Evolutionary conservation across 2,888 invertebrate species (phyloP), one percentile per base, ranked within the genome.

Genomic region (Pimpla rufipes): DNA sequence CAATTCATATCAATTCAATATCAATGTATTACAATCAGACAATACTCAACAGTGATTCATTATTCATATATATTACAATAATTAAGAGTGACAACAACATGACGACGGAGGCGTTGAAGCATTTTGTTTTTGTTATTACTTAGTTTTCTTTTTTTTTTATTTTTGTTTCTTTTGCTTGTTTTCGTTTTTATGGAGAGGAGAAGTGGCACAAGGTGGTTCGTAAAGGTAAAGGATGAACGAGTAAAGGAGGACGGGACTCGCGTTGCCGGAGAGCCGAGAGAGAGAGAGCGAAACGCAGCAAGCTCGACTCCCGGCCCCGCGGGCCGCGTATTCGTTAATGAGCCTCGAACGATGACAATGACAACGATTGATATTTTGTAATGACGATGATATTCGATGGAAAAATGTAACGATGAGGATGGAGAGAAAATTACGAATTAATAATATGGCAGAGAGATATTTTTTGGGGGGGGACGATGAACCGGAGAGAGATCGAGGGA

Each of bases 21-120:
- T 93, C 91, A 93, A 92, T 93, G 93, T 92, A 92, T 93, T 93
- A 93, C 93, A 93, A 92, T 93, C 92, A 93, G 93, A 93, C 93
- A 93, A 93, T 93, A 93, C 93, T 93, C 91, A 93, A 93, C 92
- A 93, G 90, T 93, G 92, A 93, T 93, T 85, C 92, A 90, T 92
- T 93, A 91, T 92, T 91, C 89, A 90, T 88, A 85, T 93, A 93
- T 93, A 92, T 92, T 93, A 93, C 92, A 93, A 91, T 93, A 91
- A 92, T 93, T 92, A 92, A 92, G 92, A 93, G 91, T 93, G 93
- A 93, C 93, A 93, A 93, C 92, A 93, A 93, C 92, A 93, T 92
- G 93, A 93, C 92, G 92, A 93, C 92, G 93, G 93, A 92, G 93
- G 93, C 93, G 90, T 92, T 93, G 92, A 93, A 93, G 92, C 92